These are phyloP conservation scores for Standfussiana lucernea DNA, from an alignment of 2,888 invertebrate genomes.

Conservation along the genomic window DNA sequence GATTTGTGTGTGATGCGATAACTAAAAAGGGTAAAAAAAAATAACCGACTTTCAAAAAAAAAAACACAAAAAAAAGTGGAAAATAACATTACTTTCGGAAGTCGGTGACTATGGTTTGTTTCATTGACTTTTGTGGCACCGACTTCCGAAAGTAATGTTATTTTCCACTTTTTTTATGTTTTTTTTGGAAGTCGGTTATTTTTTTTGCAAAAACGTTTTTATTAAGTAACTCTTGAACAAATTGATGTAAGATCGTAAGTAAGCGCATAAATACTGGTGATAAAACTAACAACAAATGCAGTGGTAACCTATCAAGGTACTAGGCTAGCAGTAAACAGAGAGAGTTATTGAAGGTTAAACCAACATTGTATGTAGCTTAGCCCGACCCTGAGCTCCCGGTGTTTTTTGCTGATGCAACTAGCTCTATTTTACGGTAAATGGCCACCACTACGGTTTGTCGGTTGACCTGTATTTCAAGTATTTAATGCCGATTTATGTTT, in stretches of 20 bases:
- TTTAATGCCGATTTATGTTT: too few relatives aligned
- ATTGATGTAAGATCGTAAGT: not conserved
- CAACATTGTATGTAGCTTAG: slow-evolving; percentile 28
- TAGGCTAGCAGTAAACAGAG: slow-evolving; percentile 14
- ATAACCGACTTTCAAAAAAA: too few relatives aligned
- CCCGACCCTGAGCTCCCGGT: slow-evolving; percentile 17
- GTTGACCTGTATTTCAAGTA: slow-evolving; percentile 10
- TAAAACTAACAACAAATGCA: not conserved
- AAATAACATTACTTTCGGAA: too few relatives aligned
- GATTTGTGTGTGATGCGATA: too few relatives aligned
- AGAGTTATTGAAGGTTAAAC: slow-evolving; percentile 45
- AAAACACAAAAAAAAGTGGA: too few relatives aligned
- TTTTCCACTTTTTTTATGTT: too few relatives aligned
- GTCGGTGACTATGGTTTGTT: too few relatives aligned
- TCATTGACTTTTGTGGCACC: too few relatives aligned
- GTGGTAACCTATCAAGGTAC: slow-evolving; percentile 13
- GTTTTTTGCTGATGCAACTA: slow-evolving; percentile 18
- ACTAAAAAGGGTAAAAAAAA: too few relatives aligned
- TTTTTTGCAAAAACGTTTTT: too few relatives aligned
- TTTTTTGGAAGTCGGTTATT: too few relatives aligned
- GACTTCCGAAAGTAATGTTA: too few relatives aligned
- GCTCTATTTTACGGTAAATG: slow-evolving; percentile 28
- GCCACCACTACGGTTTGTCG: not conserved
- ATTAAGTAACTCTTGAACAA: not conserved
- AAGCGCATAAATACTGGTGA: not conserved